Percentiles rank a stretch among this genome's conserved stretches.
These are phyloP conservation scores for Drosophila greeni DNA, from an alignment of 2,888 invertebrate species.

Conservation along the genomic window DNA sequence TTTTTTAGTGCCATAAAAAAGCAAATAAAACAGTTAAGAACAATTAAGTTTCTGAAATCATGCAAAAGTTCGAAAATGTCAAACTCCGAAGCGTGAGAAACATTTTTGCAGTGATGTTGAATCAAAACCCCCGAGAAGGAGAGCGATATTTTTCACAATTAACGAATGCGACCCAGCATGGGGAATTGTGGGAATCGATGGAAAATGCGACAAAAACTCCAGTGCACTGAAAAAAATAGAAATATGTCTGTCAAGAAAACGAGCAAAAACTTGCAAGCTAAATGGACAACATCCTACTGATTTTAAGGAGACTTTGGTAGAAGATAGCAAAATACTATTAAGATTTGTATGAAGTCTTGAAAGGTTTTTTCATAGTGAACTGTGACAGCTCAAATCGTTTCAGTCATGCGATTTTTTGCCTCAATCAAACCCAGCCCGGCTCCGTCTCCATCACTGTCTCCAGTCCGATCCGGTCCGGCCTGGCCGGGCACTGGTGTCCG, in stretches of 20 bases:
- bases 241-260: neutral
- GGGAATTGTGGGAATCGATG: conserved; percentile 60
- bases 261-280: neutral
- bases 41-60: conserved; percentile 77
- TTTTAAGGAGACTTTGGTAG: neutral
- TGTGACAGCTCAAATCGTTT: conserved; percentile 65
- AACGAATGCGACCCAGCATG: conserved; percentile 53
- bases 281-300: no score
- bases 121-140: conserved; percentile 53
- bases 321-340: neutral
- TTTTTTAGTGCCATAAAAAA: conserved; percentile 32
- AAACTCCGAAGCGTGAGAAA: conserved; percentile 78
- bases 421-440: conserved; percentile 45
- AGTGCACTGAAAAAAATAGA: conserved; percentile 30
- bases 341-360: neutral
- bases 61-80: conserved; percentile 79
- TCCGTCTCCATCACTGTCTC: conserved; percentile 18
- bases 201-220: conserved; percentile 26
- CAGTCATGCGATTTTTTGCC: conserved; percentile 66
- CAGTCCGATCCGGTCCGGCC: conserved; percentile 33
- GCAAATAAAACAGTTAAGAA: conserved; percentile 70
- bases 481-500: conserved; percentile 47
- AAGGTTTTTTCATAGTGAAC: conserved; percentile 19
- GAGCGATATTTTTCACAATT: conserved; percentile 72
- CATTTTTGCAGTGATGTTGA: conserved; percentile 63